Evolutionary conservation across 2,113 vertebrate genomes (phyloP).

Genomic region (Sinocyclocheilus rhinocerous): DNA sequence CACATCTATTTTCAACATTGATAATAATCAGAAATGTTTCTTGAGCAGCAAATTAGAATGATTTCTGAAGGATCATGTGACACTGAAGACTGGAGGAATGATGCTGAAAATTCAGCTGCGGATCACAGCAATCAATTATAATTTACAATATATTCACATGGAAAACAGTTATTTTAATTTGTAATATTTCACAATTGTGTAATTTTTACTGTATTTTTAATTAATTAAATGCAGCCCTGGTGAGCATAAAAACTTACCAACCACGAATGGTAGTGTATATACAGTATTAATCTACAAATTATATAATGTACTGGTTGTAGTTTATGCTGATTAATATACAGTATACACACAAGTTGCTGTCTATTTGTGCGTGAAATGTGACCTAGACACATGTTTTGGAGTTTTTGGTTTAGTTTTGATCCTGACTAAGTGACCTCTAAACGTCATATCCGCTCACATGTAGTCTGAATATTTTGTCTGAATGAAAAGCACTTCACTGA

Average conservation of each 20-base stretch:
- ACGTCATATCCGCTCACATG: not conserved
- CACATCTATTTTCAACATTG: not conserved
- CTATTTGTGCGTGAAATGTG: not conserved
- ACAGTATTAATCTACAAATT: not conserved
- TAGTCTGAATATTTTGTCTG: not conserved
- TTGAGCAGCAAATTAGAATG: not conserved
- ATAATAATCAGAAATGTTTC: not conserved
- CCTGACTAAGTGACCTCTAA: not conserved
- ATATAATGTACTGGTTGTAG: not conserved
- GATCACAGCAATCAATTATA: no score
- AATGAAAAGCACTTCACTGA: conserved; percentile 12
- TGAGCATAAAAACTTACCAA: not conserved
- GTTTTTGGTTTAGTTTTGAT: not conserved
- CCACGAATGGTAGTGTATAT: not conserved
- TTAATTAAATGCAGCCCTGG: not conserved
- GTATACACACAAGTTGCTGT: not conserved
- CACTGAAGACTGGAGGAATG: no score
- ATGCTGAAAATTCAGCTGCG: not conserved
- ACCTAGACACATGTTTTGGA: not conserved
- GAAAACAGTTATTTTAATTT: not conserved
- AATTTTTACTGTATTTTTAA: not conserved
- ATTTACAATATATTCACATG: not conserved
- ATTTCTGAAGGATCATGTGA: not conserved
- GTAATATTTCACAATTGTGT: not conserved
- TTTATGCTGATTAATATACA: not conserved